phyloP scores from a whole-genome alignment of 2,113 vertebrate species.

The Proteles cristata region DNA sequence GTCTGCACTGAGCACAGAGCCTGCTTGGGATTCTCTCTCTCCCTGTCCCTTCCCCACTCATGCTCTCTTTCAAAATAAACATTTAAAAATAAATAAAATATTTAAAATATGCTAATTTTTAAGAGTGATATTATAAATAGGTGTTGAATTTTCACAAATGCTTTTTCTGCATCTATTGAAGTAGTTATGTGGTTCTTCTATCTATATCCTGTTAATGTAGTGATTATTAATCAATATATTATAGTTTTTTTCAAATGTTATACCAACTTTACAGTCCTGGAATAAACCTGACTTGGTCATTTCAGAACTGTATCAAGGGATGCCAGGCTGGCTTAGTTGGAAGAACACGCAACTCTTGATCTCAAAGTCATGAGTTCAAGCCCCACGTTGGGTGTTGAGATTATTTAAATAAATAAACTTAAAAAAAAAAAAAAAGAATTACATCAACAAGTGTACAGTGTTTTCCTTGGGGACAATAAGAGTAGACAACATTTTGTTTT shows the following conservation, averaged over 20 bases:
- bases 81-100: not conserved
- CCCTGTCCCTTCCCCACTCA: too few relatives aligned
- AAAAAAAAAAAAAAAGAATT: not conserved
- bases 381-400: not conserved
- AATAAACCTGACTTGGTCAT: not conserved
- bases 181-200: not conserved
- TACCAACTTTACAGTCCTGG: not conserved
- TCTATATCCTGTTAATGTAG: not conserved
- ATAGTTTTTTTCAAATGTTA: not conserved
- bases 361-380: not conserved
- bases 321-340: not conserved
- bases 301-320: slow-evolving; percentile 11
- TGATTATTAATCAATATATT: not conserved
- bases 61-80: too few relatives aligned
- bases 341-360: not conserved
- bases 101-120: not conserved
- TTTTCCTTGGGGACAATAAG: not conserved
- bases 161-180: not conserved
- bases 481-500: slow-evolving; percentile 15
- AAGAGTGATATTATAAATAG: not conserved
- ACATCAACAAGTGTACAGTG: not conserved
- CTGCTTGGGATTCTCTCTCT: too few relatives aligned
- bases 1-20: too few relatives aligned
- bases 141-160: not conserved
- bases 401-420: not conserved